A percentile compares a stretch with the other conserved stretches of the same genome.
Evolutionary conservation across 2,888 invertebrate genomes (phyloP).

Genomic region (Drosophila neotestacea): DNA sequence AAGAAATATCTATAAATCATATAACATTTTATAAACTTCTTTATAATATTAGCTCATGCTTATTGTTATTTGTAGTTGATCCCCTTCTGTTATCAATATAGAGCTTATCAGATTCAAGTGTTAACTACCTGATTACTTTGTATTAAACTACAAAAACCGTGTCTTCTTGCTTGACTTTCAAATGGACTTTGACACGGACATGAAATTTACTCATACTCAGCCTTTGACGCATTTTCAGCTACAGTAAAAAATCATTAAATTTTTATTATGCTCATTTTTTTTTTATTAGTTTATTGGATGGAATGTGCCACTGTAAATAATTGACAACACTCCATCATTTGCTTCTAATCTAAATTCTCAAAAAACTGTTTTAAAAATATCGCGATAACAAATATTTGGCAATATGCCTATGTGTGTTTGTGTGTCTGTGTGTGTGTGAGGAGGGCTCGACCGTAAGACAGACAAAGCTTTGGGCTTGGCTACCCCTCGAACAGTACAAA

Average conservation of each 20-base stretch:
- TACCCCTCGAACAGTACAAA: conserved; percentile 52
- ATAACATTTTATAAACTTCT: conserved; percentile 1
- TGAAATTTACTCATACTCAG: conserved; percentile 10
- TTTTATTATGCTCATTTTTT: conserved; percentile 6
- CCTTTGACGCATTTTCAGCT: conserved; percentile 15
- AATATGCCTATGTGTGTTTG: conserved; percentile 12
- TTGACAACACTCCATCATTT: conserved; percentile 52
- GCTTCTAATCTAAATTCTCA: conserved; percentile 36
- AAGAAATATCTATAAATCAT: not conserved
- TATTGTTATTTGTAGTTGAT: conserved; percentile 7
- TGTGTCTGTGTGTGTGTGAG: conserved; percentile 30
- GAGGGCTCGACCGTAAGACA: conserved; percentile 64
- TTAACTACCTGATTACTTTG: conserved; percentile 12
- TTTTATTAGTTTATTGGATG: conserved; percentile 14
- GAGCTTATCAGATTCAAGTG: conserved; percentile 3
- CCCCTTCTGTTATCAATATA: conserved; percentile 6
- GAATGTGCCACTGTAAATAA: conserved; percentile 36
- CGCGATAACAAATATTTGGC: conserved; percentile 36
- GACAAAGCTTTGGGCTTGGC: conserved; percentile 48
- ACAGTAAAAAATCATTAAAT: conserved; percentile 27
- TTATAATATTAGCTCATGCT: not conserved
- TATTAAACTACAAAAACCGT: conserved; percentile 4
- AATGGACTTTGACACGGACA: conserved; percentile 43
- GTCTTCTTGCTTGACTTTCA: conserved; percentile 23
- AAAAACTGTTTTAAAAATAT: conserved; percentile 22